phyloP scores from a whole-genome alignment of 2,888 invertebrate species.

The Caenorhabditis doughertyi region DNA sequence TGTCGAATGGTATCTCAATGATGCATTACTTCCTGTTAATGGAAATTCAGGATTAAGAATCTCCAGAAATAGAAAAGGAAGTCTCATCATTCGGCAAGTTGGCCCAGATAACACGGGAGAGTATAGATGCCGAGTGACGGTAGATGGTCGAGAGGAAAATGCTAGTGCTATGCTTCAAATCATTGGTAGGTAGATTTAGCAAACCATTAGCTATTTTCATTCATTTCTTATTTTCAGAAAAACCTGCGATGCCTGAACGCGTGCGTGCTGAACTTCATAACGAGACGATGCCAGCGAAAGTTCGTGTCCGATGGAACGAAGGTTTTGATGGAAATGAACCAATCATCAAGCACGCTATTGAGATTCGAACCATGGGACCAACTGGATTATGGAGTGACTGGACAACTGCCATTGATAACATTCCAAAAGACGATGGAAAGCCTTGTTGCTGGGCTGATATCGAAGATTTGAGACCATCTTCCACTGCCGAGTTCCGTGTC shows the following conservation, averaged over 20 bases:
- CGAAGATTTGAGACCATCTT: constrained; percentile 90
- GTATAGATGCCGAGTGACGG: constrained; percentile 89
- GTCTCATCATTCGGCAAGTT: constrained; percentile 84
- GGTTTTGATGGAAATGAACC: constrained; percentile 98
- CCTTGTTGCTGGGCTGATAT: constrained; percentile 64
- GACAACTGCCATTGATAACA: constrained; percentile 87
- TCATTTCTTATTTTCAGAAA: constrained; percentile 86
- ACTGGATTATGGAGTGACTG: constrained; percentile 80
- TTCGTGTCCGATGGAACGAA: constrained; percentile 84
- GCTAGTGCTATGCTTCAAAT: constrained; percentile 88
- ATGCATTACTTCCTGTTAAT: constrained; percentile 55
- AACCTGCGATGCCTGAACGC: constrained; percentile 94
- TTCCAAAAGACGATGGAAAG: constrained; percentile 83
- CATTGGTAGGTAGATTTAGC: constrained; percentile 87
- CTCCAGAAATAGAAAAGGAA: constrained; percentile 66
- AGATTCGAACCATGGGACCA: constrained; percentile 90
- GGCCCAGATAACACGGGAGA: constrained; percentile 89
- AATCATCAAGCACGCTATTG: constrained; percentile 89
- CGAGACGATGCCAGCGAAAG: constrained; percentile 87
- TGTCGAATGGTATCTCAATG: constrained; percentile 75
- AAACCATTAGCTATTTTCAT: no score
- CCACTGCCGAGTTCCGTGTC: constrained; percentile 96
- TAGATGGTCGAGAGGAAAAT: constrained; percentile 93
- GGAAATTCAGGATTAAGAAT: constrained; percentile 71
- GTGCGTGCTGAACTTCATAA: constrained; percentile 90